Evolutionary conservation across 2,888 invertebrate genomes (phyloP).

Genomic region (Meteorus colon): DNA sequence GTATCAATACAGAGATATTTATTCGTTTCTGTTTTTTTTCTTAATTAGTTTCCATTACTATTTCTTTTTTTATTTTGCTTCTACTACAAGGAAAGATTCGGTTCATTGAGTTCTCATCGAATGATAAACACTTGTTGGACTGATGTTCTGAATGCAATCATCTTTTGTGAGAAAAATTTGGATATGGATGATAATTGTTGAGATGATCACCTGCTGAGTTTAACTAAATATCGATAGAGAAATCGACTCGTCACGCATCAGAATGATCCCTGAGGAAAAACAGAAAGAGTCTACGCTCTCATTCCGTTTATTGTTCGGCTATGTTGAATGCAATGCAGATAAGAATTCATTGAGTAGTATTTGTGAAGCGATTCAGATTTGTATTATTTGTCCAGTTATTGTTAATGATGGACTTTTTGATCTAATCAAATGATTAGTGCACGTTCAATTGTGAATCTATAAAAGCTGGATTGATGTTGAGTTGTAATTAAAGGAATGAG

Average conservation of each 20-base stretch:
- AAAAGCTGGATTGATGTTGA: not conserved
- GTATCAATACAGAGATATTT: not conserved
- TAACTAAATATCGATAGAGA: conserved; percentile 33
- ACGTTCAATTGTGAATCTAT: not conserved
- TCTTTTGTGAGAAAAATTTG: conserved; percentile 22
- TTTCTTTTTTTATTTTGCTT: not conserved
- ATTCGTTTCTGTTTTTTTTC: not conserved
- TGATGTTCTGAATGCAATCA: not conserved
- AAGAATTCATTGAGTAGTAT: not conserved
- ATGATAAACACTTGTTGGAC: conserved; percentile 13
- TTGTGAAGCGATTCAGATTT: not conserved
- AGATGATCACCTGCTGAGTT: conserved; percentile 64
- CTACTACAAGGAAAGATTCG: not conserved
- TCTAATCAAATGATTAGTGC: not conserved
- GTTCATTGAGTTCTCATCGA: conserved; percentile 25
- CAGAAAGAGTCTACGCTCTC: conserved; percentile 37
- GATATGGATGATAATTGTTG: conserved; percentile 56
- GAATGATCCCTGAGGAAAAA: conserved; percentile 48
- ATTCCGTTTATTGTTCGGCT: conserved; percentile 40
- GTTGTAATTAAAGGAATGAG: not conserved
- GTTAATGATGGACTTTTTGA: not conserved
- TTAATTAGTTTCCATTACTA: not conserved
- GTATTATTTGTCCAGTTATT: not conserved
- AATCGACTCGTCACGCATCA: conserved; percentile 51
- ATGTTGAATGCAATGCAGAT: conserved; percentile 5